A percentile compares a stretch with the other conserved stretches of the same genome.
Conservation (phyloP, 2,797 vertebrate species). For the Xenops minutus region DNA sequence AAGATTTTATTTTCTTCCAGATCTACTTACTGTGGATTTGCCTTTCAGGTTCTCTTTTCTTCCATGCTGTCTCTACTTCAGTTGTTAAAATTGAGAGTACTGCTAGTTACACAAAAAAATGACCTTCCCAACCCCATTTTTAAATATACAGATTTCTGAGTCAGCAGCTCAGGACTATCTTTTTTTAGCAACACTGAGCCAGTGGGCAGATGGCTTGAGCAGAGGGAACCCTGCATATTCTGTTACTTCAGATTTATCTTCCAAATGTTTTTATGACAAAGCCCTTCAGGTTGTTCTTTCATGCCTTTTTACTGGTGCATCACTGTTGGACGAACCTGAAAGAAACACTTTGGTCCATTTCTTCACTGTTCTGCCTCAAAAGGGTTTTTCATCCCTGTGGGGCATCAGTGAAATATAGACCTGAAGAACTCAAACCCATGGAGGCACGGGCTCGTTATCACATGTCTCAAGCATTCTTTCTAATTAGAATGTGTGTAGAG, state of each 20-base stretch:
- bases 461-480: background rate
- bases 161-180: background rate
- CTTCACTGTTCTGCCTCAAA: background rate
- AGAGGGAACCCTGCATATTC: background rate
- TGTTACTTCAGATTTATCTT: background rate
- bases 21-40: background rate
- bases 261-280: background rate
- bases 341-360: background rate
- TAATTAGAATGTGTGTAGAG: background rate
- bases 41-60: background rate
- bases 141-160: background rate
- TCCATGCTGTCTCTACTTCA: background rate
- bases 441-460: background rate
- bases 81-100: background rate
- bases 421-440: background rate
- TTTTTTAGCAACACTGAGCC: background rate
- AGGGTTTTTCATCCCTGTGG: fast-evolving
- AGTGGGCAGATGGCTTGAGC: background rate
- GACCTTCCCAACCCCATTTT: background rate
- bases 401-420: background rate
- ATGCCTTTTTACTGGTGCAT: background rate
- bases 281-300: background rate
- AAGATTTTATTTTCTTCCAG: background rate
- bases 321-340: background rate
- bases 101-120: background rate